phyloP scores from a whole-genome alignment of 2,113 vertebrate genomes.

The Seriola rivoliana region DNA sequence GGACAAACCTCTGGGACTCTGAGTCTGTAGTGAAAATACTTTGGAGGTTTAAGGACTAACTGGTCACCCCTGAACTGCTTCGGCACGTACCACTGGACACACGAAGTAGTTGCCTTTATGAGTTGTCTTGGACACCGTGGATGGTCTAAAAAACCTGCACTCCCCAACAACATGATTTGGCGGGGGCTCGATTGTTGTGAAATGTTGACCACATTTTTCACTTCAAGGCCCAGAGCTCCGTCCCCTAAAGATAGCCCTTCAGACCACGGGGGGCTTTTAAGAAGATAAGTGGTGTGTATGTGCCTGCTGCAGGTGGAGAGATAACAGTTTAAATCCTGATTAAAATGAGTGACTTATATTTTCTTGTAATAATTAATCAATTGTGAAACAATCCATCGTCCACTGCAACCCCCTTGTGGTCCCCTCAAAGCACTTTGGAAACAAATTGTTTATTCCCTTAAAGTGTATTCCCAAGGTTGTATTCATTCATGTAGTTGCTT shows the following conservation, averaged over 20 bases:
- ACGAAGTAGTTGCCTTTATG: conserved; percentile 42
- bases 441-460: conserved; percentile 13
- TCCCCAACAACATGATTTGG: not conserved
- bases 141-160: conserved; percentile 2
- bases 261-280: not conserved
- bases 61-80: conserved; percentile 28
- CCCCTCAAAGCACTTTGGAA: conserved; percentile 27
- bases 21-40: not conserved
- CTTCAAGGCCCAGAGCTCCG: not conserved
- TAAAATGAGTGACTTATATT: conserved; percentile 31
- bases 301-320: conserved; percentile 8
- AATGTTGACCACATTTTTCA: conserved; percentile 10
- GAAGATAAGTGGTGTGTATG: not conserved
- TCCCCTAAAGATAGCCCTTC: not conserved
- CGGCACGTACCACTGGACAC: conserved; percentile 26
- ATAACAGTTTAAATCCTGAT: conserved; percentile 29
- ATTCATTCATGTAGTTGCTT: conserved; percentile 31
- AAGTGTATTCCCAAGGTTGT: conserved; percentile 17
- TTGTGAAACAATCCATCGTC: conserved; percentile 42
- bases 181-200: not conserved
- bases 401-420: not conserved
- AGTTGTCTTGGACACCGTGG: not conserved
- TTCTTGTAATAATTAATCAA: conserved; percentile 34
- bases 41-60: not conserved
- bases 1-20: conserved; percentile 4